Base-by-base conservation (phyloP, 1,140 invertebrate genomes). In the Drosophila albomicans region DNA sequence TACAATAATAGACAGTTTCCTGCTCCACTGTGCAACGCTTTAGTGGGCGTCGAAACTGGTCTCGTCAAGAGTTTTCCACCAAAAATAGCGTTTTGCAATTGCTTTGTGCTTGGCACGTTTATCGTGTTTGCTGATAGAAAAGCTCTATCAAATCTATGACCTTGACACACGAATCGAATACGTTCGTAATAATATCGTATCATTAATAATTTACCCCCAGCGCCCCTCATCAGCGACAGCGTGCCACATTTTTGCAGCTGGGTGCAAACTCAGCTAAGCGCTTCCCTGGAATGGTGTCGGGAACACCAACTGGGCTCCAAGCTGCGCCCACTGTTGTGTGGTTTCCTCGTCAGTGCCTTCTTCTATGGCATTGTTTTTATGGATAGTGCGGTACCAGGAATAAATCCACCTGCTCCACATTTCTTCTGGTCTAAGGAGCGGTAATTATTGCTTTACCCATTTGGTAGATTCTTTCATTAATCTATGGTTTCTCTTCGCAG, bases 351-450 rank as follows among this genome's bases (percentile, higher is more conserved):
- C 41, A 65, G 81, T 6, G 41, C 87, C 45, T 93, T 94, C 66
- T 93, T 91, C 4, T 93, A 92, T 79, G 75, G 92, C 25, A 91
- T 94, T 51, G 93, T 94, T 10, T 94, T 93, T 84, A 88, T 94
- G 58, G 94, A 94, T 77, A 94, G 93, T 16, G 88, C 90, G 57
- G 82, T 93, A 25, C 94, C 94, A 0, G 94, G 94, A 13, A 78
- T 93, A 2, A 87, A 89, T 78, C 94, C 94, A 5, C 94, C 93
- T 2, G 92, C 93, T 45, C 93, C 93, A 5, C 91, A 94, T 38
- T 93, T 93, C 62, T 78, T 32, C 5, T 32, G 70, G 35, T 80
- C 85, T 15, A 90, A 85, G 65, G 62, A 79, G 15, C 67, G 71
- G 91, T 91, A 78, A 86, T 80, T 28, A n/a, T 45, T 35, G 15